A percentile compares a stretch with the other conserved stretches of the same genome.
These are phyloP conservation scores for Mus spretus DNA, from an alignment of 2,797 vertebrate species.

Conservation along the genomic window DNA sequence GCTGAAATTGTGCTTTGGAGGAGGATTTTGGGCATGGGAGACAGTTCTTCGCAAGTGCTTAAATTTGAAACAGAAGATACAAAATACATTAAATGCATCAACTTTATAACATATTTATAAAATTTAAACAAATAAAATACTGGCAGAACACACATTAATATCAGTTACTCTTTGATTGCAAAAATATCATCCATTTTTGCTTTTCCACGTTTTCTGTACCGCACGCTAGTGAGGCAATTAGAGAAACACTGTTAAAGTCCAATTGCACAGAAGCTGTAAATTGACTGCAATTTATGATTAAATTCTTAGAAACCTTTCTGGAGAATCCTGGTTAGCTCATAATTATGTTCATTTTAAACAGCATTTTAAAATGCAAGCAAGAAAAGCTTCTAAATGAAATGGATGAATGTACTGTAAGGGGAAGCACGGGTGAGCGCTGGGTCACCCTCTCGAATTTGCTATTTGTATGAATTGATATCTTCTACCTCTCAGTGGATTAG, in stretches of 20 bases:
- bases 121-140: not conserved
- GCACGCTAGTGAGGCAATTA: conserved; percentile 28
- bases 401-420: not conserved
- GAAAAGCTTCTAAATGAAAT: conserved; percentile 51
- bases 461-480: not conserved
- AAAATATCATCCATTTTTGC: not conserved
- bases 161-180: conserved; percentile 9
- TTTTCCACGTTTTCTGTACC: conserved; percentile 19
- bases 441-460: conserved; percentile 27
- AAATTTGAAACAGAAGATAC: conserved; percentile 11
- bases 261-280: not conserved
- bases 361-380: conserved; percentile 46
- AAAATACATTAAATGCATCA: not conserved
- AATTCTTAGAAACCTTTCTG: conserved; percentile 20
- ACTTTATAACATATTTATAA: not conserved
- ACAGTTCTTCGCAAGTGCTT: not conserved
- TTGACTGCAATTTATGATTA: conserved; percentile 23
- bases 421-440: not conserved
- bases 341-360: conserved; percentile 47
- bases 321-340: conserved; percentile 16
- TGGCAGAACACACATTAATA: not conserved
- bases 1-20: not conserved
- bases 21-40: not conserved
- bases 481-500: conserved; percentile 34
- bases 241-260: conserved; percentile 43